These are phyloP conservation scores for Caenorhabditis japonica DNA, from an alignment of 2,888 invertebrate species.

Conservation along the genomic window DNA sequence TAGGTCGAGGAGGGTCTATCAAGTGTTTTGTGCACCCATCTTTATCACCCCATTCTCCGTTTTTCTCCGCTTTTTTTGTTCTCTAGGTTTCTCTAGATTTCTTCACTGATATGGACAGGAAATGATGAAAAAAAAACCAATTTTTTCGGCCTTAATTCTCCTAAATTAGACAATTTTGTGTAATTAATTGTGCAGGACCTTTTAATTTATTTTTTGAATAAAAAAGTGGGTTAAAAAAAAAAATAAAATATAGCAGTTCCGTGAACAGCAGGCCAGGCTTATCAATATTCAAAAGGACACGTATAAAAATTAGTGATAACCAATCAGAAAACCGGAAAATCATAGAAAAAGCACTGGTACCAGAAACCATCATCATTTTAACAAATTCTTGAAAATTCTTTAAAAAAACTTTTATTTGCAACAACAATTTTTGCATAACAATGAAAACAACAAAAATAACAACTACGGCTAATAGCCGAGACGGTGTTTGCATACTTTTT, in stretches of 20 bases:
- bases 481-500: no score
- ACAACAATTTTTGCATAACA: no score
- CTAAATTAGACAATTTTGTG: no score
- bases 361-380: slow-evolving; percentile 1
- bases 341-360: slow-evolving; percentile 2
- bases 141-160: no score
- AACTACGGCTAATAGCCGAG: no score
- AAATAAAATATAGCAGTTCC: slow-evolving; percentile 5
- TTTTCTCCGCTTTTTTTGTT: not conserved
- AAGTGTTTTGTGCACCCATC: slow-evolving; percentile 31
- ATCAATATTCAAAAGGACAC: not conserved
- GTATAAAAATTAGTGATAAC: not conserved
- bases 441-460: slow-evolving; percentile 8
- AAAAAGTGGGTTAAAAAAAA: no score
- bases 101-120: not conserved
- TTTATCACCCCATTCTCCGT: slow-evolving; percentile 17
- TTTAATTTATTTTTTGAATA: no score
- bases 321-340: not conserved
- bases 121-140: no score
- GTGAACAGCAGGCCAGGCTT: slow-evolving; percentile 6
- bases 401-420: no score
- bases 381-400: no score
- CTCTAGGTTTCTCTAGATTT: slow-evolving; percentile 2
- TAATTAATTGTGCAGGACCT: no score
- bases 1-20: not conserved